Evolutionary conservation across 53 echinoderm and acorn worm genomes (phyloP).

Genomic region (Stichopus horrens): DNA sequence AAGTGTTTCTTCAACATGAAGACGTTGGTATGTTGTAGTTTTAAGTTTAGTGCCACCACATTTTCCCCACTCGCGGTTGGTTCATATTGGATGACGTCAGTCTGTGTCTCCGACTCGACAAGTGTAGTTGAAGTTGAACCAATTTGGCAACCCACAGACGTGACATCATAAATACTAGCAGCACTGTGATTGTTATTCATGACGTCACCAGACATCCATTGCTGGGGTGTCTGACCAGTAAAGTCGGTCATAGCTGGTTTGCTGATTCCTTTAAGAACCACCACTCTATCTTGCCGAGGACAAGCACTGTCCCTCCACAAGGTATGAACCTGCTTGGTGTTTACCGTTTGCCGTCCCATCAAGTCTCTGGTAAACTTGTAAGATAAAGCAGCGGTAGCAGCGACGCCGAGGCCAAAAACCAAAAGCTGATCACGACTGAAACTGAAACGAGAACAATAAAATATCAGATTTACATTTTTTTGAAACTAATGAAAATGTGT

Average conservation of each 20-base stretch:
- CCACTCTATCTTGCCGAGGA: background rate
- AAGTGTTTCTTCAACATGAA: conserved; percentile 21
- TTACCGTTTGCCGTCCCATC: background rate
- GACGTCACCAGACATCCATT: background rate
- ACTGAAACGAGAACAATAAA: background rate
- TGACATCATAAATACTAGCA: background rate
- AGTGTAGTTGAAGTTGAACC: background rate
- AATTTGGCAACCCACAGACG: background rate
- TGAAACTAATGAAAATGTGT: no score
- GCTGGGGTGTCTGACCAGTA: background rate
- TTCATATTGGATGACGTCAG: background rate
- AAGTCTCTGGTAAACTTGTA: background rate
- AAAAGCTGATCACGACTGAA: background rate
- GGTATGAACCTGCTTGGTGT: background rate
- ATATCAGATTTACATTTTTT: background rate
- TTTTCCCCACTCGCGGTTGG: background rate
- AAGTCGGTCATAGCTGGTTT: background rate
- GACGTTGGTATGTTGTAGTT: background rate
- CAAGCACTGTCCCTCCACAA: background rate
- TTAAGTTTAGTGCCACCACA: background rate
- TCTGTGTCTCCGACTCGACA: background rate
- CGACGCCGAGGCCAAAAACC: background rate
- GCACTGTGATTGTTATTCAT: background rate
- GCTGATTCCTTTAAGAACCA: background rate
- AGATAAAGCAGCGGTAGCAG: conserved; percentile 15